Percentiles rank a stretch among this genome's conserved stretches.
These are phyloP conservation scores for Heliconius nattereri DNA, from an alignment of 1,140 invertebrate species.

Conservation along the genomic window DNA sequence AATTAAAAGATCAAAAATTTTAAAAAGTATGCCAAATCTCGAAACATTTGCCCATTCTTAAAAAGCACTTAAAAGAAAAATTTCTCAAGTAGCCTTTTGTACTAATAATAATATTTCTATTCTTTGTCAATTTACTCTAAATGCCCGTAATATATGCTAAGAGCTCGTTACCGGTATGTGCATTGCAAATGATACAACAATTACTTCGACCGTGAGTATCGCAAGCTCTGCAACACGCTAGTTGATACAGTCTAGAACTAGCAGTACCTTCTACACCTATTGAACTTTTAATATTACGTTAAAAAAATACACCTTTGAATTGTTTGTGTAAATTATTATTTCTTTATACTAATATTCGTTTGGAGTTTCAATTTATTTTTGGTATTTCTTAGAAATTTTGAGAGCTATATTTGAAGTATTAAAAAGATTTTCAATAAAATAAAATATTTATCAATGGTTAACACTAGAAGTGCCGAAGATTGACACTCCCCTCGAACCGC, in stretches of 20 bases:
- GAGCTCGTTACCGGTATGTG: slow-evolving; percentile 18
- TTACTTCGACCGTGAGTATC: slow-evolving; percentile 40
- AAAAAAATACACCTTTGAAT: background rate
- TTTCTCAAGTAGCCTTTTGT: background rate
- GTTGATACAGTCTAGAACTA: slow-evolving; percentile 43
- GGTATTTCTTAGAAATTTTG: too few relatives aligned
- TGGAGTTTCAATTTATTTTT: background rate
- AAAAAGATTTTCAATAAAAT: too few relatives aligned
- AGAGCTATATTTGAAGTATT: background rate
- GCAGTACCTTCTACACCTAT: slow-evolving; percentile 30
- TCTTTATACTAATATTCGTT: background rate
- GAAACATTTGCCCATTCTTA: background rate
- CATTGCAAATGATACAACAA: slow-evolving; percentile 37
- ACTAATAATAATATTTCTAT: background rate
- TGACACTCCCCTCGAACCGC: too few relatives aligned
- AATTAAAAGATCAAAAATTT: too few relatives aligned
- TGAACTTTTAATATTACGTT: background rate
- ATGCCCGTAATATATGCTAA: slow-evolving; percentile 2
- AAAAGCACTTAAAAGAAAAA: background rate
- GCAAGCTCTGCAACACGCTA: slow-evolving; percentile 38
- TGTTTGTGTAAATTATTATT: background rate
- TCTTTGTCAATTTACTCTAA: slow-evolving; percentile 4
- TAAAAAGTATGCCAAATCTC: background rate
- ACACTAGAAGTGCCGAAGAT: too few relatives aligned
- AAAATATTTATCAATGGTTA: too few relatives aligned